phyloP scores from a whole-genome alignment of 2,888 invertebrate species.

The Eutolmus rufibarbis region DNA sequence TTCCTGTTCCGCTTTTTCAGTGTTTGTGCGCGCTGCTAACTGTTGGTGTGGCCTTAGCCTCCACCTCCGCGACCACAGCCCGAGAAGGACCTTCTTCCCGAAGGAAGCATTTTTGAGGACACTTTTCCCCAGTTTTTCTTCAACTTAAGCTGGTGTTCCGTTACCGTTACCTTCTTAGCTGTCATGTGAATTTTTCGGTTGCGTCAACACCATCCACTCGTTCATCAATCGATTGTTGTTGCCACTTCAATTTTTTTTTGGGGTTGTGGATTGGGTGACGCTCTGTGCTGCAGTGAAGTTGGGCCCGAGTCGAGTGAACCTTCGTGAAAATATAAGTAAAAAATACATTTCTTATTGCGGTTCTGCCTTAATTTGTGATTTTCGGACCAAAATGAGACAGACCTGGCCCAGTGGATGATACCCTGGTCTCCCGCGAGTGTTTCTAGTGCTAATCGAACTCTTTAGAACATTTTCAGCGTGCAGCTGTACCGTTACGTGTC shows the following conservation, averaged over 20 bases:
- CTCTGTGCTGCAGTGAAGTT: constrained; percentile 1
- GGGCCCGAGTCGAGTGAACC: neutral
- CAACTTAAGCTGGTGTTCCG: constrained; percentile 20
- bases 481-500: constrained; percentile 51
- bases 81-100: constrained; percentile 9
- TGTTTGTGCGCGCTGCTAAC: constrained; percentile 44
- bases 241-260: neutral
- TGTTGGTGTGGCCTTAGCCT: constrained; percentile 43
- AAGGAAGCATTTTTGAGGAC: constrained; percentile 36
- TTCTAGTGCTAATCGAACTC: constrained; percentile 15
- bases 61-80: constrained; percentile 6
- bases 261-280: neutral
- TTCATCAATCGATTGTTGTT: neutral
- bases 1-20: constrained; percentile 60
- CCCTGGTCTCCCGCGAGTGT: neutral
- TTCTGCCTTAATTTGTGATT: neutral
- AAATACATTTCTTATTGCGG: neutral
- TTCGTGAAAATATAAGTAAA: neutral
- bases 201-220: neutral
- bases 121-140: constrained; percentile 33
- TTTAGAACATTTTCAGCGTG: constrained; percentile 29
- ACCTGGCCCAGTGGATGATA: constrained; percentile 36
- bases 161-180: constrained; percentile 17
- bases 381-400: constrained; percentile 23
- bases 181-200: constrained; percentile 18